phyloP scores from a whole-genome alignment of 2,113 vertebrate genomes.

The Blennius ocellaris region DNA sequence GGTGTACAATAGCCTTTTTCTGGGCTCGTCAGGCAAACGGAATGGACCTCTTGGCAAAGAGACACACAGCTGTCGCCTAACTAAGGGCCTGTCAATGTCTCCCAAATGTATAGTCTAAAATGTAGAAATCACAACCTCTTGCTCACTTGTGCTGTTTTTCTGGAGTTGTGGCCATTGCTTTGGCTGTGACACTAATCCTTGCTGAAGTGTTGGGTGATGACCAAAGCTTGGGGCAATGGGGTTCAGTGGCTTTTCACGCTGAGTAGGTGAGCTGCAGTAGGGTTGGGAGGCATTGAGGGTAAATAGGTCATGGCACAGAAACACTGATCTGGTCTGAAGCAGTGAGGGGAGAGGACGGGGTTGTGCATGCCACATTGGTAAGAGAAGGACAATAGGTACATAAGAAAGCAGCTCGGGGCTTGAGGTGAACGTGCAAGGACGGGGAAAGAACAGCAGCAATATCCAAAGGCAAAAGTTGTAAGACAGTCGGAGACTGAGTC shows the following conservation, averaged over 20 bases:
- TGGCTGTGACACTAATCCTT: slow-evolving; percentile 58
- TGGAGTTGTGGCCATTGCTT: slow-evolving; percentile 3
- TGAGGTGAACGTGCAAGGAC: slow-evolving; percentile 4
- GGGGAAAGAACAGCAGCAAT: slow-evolving; percentile 40
- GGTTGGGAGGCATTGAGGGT: slow-evolving; percentile 45
- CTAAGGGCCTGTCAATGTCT: background rate
- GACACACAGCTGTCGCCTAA: background rate
- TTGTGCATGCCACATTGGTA: slow-evolving; percentile 42
- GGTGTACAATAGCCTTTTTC: background rate
- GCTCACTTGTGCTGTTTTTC: background rate
- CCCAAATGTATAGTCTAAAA: background rate
- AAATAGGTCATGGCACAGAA: slow-evolving; percentile 63
- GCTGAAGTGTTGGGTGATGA: slow-evolving; percentile 53
- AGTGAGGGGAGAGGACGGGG: slow-evolving; percentile 27
- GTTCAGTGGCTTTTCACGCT: slow-evolving; percentile 54
- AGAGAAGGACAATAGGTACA: slow-evolving; percentile 47
- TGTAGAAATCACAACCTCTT: background rate
- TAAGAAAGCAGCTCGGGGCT: slow-evolving; percentile 13
- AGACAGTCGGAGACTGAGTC: background rate
- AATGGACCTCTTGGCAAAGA: background rate
- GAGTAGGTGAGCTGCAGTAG: slow-evolving; percentile 56
- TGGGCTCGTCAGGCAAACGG: background rate
- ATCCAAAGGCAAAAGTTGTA: background rate
- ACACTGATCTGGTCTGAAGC: slow-evolving; percentile 66
- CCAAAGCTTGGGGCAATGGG: slow-evolving; percentile 49